Base-by-base conservation (phyloP, 2,113 vertebrate species). In the Narcine bancroftii region DNA sequence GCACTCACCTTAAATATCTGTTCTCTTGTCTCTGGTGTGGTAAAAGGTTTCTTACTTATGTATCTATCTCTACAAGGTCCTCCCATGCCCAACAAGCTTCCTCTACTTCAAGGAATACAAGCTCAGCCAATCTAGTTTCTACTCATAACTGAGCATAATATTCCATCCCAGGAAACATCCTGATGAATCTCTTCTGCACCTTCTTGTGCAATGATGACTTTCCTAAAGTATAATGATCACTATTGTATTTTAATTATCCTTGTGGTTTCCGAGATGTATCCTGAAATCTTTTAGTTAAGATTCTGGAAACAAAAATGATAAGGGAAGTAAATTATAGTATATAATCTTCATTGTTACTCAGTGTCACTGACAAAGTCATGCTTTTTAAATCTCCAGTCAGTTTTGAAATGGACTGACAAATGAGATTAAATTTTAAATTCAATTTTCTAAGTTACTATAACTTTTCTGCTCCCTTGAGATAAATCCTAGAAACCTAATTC, bases 401-500 rank as follows among this genome's bases (percentile, higher is more conserved):
- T 91, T 66, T 69, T 47, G 89, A 91, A 91, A 91, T 33, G 39
- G 29, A 66, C 21, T 65, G 71, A 69, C 47, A 91, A 91, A 71
- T 71, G 89, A 69, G 63, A 91, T n/a, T 91, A 56, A 89, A 89
- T 89, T 89, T 39, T 63, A 89, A 89, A 89, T 89, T 69, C 63
- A 91, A 69, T 91, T 91, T 91, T 91, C 89, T 45, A 47, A 91
- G 42, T 91, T 91, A 71, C 89, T 91, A 91, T 47, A 91, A 69
- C 42, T 69, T 69, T 17, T 47, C 89, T 47, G 13, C 65, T 47
- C 89, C 66, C 89, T 91, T 47, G 89, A 91, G 89, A 91, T 91
- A 91, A 91, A 91, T 69, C 63, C 89, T 69, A 91, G 89, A 71
- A 91, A 91, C 89, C 89, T 69, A 91, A 91, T 91, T 91, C 89